phyloP scores from a whole-genome alignment of 1,140 invertebrate genomes.

The Eriocheir sinensis region DNA sequence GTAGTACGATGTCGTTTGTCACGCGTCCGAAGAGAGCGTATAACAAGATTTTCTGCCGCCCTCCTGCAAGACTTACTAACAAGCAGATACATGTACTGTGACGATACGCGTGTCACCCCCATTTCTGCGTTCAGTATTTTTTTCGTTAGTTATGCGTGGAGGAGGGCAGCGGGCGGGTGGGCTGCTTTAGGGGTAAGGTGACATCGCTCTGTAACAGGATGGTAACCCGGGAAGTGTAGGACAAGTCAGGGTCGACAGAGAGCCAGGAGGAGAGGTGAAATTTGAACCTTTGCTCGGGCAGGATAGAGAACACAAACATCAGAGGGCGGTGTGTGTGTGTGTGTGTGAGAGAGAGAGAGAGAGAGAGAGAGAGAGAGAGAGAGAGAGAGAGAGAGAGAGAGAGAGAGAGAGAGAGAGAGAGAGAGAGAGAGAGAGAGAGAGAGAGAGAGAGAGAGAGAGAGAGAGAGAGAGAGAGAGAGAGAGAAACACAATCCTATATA shows the following conservation, averaged over 20 bases:
- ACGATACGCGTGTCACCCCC: neutral
- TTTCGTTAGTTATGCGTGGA: neutral
- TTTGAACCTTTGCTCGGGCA: neutral
- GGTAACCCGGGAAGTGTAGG: neutral
- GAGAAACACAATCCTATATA: neutral
- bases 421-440: conserved; percentile 36
- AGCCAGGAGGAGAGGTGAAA: neutral
- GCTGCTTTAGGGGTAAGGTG: too few species aligned
- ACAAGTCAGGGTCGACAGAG: neutral
- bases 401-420: conserved; percentile 43
- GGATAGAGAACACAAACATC: neutral
- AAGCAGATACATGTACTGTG: neutral
- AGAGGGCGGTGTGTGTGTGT: neutral
- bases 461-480: conserved; percentile 17
- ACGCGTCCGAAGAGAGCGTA: too few species aligned
- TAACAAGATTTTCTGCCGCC: too few species aligned
- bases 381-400: conserved; percentile 44
- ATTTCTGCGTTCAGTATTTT: neutral
- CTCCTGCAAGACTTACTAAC: neutral
- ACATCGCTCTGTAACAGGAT: neutral
- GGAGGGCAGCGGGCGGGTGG: too few species aligned
- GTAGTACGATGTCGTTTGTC: too few species aligned
- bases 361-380: conserved; percentile 47
- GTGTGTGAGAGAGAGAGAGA: neutral
- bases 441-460: neutral